Percentiles rank a stretch among this genome's conserved stretches.
phyloP scores from a whole-genome alignment of 2,797 vertebrate species.

The Premnoplex brunnescens region DNA sequence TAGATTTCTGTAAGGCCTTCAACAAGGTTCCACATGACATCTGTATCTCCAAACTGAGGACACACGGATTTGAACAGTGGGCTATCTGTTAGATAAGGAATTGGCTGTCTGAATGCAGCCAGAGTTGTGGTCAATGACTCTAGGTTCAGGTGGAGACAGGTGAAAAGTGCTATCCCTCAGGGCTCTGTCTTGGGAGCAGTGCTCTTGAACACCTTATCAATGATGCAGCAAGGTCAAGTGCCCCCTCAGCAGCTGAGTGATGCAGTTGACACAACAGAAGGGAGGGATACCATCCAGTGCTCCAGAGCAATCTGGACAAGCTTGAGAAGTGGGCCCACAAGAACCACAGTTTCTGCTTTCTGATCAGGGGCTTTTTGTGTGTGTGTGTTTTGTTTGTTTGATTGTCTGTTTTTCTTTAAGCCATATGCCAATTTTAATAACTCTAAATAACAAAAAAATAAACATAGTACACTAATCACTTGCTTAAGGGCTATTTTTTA shows the following conservation, averaged over 20 bases:
- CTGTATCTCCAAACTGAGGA: background rate
- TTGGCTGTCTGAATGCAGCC: background rate
- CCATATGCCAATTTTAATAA: background rate
- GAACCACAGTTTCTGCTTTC: fast-evolving
- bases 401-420: background rate
- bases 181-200: background rate
- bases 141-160: background rate
- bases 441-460: background rate
- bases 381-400: background rate
- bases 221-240: background rate
- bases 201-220: background rate
- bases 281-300: background rate
- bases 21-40: fast-evolving
- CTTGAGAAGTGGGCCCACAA: background rate
- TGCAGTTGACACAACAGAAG: background rate
- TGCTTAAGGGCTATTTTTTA: background rate
- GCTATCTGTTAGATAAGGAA: background rate
- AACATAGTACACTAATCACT: background rate
- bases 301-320: background rate
- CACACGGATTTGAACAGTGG: too few relatives aligned
- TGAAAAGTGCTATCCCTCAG: background rate
- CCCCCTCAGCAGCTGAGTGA: background rate
- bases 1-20: background rate
- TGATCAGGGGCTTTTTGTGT: background rate
- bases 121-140: background rate